These are phyloP conservation scores for Brassicogethes aeneus DNA, from an alignment of 2,888 invertebrate genomes.

Conservation along the genomic window DNA sequence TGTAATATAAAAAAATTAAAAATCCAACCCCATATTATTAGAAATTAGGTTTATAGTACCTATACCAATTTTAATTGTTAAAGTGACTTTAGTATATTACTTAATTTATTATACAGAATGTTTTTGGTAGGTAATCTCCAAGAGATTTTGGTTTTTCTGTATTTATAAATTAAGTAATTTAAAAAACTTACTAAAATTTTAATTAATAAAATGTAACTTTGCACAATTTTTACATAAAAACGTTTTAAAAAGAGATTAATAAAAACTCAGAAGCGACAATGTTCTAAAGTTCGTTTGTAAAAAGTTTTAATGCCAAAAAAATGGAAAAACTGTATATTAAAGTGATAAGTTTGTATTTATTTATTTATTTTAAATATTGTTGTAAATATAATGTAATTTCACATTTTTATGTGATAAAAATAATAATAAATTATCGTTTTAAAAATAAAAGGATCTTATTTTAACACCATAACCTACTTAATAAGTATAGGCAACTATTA, in stretches of 20 bases:
- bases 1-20: conserved; percentile 9
- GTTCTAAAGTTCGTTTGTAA: conserved; percentile 24
- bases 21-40: conserved; percentile 9
- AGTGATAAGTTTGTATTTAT: conserved; percentile 14
- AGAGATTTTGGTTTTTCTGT: no score
- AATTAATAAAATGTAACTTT: conserved; percentile 10
- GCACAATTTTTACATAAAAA: conserved; percentile 22
- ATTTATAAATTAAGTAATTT: no score
- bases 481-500: no score
- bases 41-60: conserved; percentile 5
- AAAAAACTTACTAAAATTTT: conserved; percentile 8
- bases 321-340: conserved; percentile 22
- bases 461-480: no score
- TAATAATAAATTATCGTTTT: conserved; percentile 25
- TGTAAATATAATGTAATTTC: conserved; percentile 27
- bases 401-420: conserved; percentile 28
- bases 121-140: conserved; percentile 11
- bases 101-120: background rate
- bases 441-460: no score
- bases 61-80: background rate
- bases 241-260: no score
- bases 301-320: conserved; percentile 11
- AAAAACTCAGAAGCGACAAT: conserved; percentile 19
- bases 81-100: background rate
- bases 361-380: conserved; percentile 5